A percentile compares a stretch with the other conserved stretches of the same genome.
phyloP scores from a whole-genome alignment of 2,888 invertebrate species.

The Magallana nippona region DNA sequence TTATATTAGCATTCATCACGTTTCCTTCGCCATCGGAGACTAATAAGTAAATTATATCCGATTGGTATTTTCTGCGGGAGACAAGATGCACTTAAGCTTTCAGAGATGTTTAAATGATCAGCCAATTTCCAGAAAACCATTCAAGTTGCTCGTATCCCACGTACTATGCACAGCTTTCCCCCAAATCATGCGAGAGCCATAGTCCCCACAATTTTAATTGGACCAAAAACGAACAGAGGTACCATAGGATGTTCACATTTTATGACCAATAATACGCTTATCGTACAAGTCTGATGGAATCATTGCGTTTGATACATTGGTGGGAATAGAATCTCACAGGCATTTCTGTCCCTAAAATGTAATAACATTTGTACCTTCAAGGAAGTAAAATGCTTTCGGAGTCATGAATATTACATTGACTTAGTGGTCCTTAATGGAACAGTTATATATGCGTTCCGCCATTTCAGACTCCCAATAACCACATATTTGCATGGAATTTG shows the following conservation, averaged over 20 bases:
- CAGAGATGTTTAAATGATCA: constrained; percentile 24
- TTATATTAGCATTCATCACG: constrained; percentile 30
- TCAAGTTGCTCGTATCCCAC: too few species aligned
- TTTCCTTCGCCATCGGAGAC: constrained; percentile 28
- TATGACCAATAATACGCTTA: too few species aligned
- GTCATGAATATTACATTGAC: neutral
- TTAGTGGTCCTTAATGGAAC: neutral
- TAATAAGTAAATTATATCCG: constrained; percentile 33
- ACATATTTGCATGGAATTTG: neutral
- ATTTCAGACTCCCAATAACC: neutral
- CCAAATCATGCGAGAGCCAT: too few species aligned
- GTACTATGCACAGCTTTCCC: too few species aligned
- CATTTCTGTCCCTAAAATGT: too few species aligned
- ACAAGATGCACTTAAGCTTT: constrained; percentile 22
- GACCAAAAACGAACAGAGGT: too few species aligned
- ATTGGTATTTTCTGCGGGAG: constrained; percentile 15
- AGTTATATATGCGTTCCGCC: neutral
- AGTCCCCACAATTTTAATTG: too few species aligned
- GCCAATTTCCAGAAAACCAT: neutral
- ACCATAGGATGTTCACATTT: too few species aligned
- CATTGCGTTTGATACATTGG: too few species aligned
- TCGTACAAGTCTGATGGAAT: too few species aligned
- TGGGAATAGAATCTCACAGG: too few species aligned
- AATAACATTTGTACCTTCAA: neutral
- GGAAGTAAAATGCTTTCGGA: neutral